Evolutionary conservation across 1,140 invertebrate species (phyloP).

Genomic region (Campoletis sonorensis): DNA sequence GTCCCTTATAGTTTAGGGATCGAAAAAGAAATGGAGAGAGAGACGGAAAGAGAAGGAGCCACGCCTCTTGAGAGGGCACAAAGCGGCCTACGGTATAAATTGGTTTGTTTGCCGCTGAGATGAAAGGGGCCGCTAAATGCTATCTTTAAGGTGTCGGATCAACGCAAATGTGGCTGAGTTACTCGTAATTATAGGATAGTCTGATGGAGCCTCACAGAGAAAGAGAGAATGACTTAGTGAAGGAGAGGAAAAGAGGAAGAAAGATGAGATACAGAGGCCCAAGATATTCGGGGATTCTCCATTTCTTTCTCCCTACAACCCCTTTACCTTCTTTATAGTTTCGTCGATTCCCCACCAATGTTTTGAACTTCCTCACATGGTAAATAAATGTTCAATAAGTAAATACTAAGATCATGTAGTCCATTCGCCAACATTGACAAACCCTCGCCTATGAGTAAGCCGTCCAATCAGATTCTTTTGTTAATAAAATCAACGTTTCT

Average conservation of each 20-base stretch:
- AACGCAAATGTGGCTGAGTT: conserved; percentile 78
- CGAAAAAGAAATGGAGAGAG: conserved; percentile 59
- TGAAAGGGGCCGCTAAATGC: conserved; percentile 78
- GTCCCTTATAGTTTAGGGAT: conserved; percentile 35
- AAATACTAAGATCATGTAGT: no score
- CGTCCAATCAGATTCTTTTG: no score
- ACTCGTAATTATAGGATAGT: conserved; percentile 78
- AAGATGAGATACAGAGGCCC: conserved; percentile 10
- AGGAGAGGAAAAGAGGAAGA: conserved; percentile 38
- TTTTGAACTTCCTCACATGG: background rate
- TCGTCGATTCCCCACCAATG: conserved; percentile 3
- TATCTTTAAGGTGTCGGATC: conserved; percentile 78
- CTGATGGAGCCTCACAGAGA: conserved; percentile 59
- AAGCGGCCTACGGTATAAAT: conserved; percentile 77
- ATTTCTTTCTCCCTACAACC: background rate
- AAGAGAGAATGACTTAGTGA: conserved; percentile 40
- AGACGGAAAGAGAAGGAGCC: conserved; percentile 65
- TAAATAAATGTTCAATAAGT: no score
- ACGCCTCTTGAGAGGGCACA: conserved; percentile 68
- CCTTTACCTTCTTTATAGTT: background rate
- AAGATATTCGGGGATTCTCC: background rate
- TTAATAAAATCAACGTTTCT: no score
- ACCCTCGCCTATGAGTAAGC: no score
- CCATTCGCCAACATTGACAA: no score
- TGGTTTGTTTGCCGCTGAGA: conserved; percentile 78